Evolutionary conservation across 2,797 vertebrate species (phyloP).

Genomic region (Phrynocephalus forsythii): DNA sequence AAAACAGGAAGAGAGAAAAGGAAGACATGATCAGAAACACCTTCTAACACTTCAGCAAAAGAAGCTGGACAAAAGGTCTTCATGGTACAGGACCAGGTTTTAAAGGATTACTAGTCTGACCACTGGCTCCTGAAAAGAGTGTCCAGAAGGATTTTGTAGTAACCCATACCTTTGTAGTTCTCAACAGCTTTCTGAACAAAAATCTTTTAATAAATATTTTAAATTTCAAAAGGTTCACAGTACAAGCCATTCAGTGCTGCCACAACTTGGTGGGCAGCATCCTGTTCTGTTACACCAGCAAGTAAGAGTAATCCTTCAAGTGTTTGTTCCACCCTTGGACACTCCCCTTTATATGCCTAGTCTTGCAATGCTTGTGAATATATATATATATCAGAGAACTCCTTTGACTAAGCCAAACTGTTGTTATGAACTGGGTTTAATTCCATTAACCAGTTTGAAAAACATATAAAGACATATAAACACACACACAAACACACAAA

Average conservation of each 20-base stretch:
- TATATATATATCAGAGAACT: too few species aligned
- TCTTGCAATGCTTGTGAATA: too few species aligned
- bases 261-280: not conserved
- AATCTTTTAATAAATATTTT: not conserved
- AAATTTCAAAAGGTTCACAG: not conserved
- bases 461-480: not conserved
- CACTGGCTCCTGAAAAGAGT: not conserved
- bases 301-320: not conserved
- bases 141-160: not conserved
- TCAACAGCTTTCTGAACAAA: not conserved
- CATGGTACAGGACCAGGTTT: not conserved
- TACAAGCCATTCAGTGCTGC: too few species aligned
- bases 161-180: not conserved
- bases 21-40: conserved; percentile 44
- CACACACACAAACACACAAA: not conserved
- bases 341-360: too few species aligned
- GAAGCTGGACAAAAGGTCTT: not conserved
- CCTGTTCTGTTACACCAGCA: not conserved
- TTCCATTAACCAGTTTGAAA: not conserved
- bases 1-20: not conserved
- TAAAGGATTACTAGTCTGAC: not conserved
- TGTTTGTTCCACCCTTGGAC: not conserved
- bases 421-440: not conserved
- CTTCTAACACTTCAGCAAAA: not conserved
- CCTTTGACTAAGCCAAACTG: not conserved